phyloP scores from a whole-genome alignment of 2,797 vertebrate genomes.

The Holocentrus rufus region DNA sequence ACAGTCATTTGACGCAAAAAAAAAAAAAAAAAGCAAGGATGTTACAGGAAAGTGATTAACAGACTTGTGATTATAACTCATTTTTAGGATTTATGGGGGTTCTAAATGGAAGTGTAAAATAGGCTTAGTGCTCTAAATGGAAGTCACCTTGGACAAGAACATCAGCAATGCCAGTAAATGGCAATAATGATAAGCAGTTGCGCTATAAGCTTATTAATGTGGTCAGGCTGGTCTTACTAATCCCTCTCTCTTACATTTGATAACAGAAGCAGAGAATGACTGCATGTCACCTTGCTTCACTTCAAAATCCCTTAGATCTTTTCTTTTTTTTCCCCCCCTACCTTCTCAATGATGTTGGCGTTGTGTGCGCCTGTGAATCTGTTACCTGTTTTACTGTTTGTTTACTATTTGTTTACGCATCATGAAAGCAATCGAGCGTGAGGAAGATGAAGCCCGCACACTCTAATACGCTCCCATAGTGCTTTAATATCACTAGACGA shows the following conservation, averaged over 20 bases:
- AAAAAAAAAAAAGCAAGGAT: slow-evolving; percentile 37
- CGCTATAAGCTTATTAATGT: slow-evolving; percentile 71
- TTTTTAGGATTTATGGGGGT: slow-evolving; percentile 59
- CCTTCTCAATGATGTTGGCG: slow-evolving; percentile 22
- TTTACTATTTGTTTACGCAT: slow-evolving; percentile 19
- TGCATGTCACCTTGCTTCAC: slow-evolving; percentile 51
- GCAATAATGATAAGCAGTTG: slow-evolving; percentile 69
- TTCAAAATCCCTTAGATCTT: slow-evolving; percentile 46
- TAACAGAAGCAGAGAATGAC: slow-evolving; percentile 44
- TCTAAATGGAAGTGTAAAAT: slow-evolving; percentile 67
- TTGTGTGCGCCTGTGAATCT: neutral
- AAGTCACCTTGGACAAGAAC: slow-evolving; percentile 76
- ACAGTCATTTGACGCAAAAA: slow-evolving; percentile 28
- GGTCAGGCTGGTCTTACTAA: slow-evolving; percentile 61
- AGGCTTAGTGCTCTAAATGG: slow-evolving; percentile 62
- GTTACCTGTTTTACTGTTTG: slow-evolving; percentile 4
- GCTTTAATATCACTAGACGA: slow-evolving; percentile 49
- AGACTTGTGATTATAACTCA: slow-evolving; percentile 50
- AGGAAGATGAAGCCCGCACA: slow-evolving; percentile 6
- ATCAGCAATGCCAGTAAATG: slow-evolving; percentile 62
- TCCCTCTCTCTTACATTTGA: slow-evolving; percentile 68
- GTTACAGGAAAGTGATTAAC: slow-evolving; percentile 52
- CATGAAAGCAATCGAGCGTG: slow-evolving; percentile 14
- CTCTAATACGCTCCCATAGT: slow-evolving; percentile 34
- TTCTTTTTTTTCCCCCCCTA: neutral